phyloP scores from a whole-genome alignment of 2,797 vertebrate species.

The Tiaroga cobitis region DNA sequence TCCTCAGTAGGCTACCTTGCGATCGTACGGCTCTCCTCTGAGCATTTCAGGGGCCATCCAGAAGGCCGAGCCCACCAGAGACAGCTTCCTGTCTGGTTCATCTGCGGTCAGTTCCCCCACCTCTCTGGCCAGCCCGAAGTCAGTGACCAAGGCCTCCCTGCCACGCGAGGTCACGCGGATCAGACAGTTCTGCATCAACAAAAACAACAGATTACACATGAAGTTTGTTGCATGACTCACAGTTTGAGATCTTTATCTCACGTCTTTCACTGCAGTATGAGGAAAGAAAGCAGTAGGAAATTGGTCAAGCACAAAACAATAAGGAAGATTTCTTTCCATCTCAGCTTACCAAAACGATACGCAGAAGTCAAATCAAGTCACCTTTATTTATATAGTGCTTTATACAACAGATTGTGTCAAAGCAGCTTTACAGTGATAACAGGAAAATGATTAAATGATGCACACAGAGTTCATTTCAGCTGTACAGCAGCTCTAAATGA shows the following conservation, averaged over 20 bases:
- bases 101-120: conserved; percentile 73
- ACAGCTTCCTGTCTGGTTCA: conserved; percentile 76
- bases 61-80: conserved; percentile 81
- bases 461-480: no score
- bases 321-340: neutral
- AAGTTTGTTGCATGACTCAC: neutral
- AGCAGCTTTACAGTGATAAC: no score
- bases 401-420: no score
- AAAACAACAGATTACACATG: conserved; percentile 14
- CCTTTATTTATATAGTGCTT: no score
- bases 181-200: conserved; percentile 77
- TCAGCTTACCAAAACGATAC: neutral
- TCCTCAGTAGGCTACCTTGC: conserved; percentile 70
- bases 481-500: no score
- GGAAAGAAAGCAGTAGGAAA: neutral
- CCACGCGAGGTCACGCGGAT: conserved; percentile 70
- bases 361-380: neutral
- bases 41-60: conserved; percentile 86
- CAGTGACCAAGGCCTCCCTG: conserved; percentile 76
- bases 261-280: neutral
- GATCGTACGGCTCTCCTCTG: conserved; percentile 78
- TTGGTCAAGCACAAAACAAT: neutral
- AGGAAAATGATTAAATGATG: no score
- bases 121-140: conserved; percentile 80
- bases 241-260: neutral